Evolutionary conservation across 2,888 invertebrate genomes (phyloP).

Genomic region (Hipparchia semele): DNA sequence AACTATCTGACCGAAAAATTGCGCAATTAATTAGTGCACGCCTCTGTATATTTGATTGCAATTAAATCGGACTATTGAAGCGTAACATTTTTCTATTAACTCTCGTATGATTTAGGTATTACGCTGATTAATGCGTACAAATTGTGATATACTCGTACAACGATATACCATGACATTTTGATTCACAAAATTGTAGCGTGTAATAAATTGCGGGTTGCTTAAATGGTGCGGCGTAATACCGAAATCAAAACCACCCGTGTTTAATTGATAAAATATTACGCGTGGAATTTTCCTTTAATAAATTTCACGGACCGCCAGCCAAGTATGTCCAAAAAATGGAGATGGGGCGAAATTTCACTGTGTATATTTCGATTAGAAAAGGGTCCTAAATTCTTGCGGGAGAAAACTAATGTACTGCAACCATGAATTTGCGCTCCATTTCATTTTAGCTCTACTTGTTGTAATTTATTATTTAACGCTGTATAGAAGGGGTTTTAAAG

Average conservation of each 20-base stretch:
- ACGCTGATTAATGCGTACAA: slow-evolving; percentile 22
- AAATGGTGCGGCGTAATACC: slow-evolving; percentile 64
- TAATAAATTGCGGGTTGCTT: slow-evolving; percentile 65
- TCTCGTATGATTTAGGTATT: slow-evolving; percentile 14
- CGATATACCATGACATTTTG: slow-evolving; percentile 58
- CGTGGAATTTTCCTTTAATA: slow-evolving; percentile 67
- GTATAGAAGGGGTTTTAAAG: slow-evolving; percentile 1
- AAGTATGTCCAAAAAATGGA: slow-evolving; percentile 73
- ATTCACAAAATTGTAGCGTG: slow-evolving; percentile 58
- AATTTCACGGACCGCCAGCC: slow-evolving; percentile 72
- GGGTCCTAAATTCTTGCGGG: slow-evolving; percentile 52
- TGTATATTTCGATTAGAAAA: slow-evolving; percentile 60
- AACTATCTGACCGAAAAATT: neutral
- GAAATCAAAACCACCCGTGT: slow-evolving; percentile 71
- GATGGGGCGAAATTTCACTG: slow-evolving; percentile 74
- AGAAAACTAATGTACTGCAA: slow-evolving; percentile 66
- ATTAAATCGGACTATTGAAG: slow-evolving; percentile 7
- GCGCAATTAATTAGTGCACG: slow-evolving; percentile 1
- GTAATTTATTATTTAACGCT: slow-evolving; percentile 21
- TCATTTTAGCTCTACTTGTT: slow-evolving; percentile 28
- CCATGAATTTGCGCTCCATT: slow-evolving; percentile 56
- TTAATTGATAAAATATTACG: slow-evolving; percentile 78
- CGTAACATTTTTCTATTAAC: slow-evolving; percentile 13
- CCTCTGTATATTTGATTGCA: neutral
- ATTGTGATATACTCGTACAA: slow-evolving; percentile 47